phyloP scores from a whole-genome alignment of 2,888 invertebrate species.

The Meghimatium bilineatum region DNA sequence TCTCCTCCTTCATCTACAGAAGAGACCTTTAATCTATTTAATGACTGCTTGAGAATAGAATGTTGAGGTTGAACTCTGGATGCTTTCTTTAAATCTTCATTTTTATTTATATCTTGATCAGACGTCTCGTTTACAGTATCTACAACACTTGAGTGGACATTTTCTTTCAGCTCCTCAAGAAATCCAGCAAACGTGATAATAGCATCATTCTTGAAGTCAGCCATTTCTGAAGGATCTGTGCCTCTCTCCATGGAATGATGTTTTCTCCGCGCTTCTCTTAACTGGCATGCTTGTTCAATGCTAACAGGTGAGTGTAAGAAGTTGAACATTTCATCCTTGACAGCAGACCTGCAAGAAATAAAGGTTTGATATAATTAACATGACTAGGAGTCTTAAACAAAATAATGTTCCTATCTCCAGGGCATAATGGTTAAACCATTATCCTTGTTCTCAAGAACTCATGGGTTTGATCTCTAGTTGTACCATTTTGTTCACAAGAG shows the following conservation, averaged over 20 bases:
- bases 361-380: background rate
- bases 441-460: no score
- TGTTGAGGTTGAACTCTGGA: background rate
- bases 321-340: slow-evolving; percentile 55
- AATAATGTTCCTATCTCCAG: no score
- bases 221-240: slow-evolving; percentile 44
- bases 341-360: slow-evolving; percentile 50
- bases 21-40: background rate
- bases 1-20: background rate
- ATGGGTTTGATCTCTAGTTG: no score
- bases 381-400: background rate
- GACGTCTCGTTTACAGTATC: background rate
- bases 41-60: slow-evolving; percentile 32
- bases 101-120: background rate
- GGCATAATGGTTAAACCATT: no score
- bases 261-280: slow-evolving; percentile 26
- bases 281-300: slow-evolving; percentile 51
- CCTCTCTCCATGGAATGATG: slow-evolving; percentile 52
- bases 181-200: slow-evolving; percentile 20
- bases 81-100: background rate
- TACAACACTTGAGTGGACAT: background rate
- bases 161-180: slow-evolving; percentile 44
- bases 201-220: slow-evolving; percentile 34
- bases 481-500: no score
- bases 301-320: slow-evolving; percentile 43